Evolutionary conservation across 2,888 invertebrate genomes (phyloP), one percentile per base, ranked within the genome.

Genomic region (Patella pellucida): DNA sequence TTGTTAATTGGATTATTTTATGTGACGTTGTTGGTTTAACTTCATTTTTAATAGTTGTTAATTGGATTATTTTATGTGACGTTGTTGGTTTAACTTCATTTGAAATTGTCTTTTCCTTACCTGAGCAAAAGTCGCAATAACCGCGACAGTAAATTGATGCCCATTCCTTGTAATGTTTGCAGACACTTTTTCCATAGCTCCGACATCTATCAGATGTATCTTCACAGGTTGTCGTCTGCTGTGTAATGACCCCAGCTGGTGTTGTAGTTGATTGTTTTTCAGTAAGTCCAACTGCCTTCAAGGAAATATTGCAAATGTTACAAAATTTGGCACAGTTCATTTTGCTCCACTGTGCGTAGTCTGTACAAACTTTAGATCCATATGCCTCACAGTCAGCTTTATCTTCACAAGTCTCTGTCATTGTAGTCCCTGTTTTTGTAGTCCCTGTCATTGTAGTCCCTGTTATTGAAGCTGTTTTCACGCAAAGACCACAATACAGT

Each of bases 281-380:
- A 16, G 16, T 16, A 19, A 19, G 41, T 41, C 70, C 76, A 74
- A 41, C 41, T 41, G 41, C 41, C 41, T 41, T 41, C 41, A 41
- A 41, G 19, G 72, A 16, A 19, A 74, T 16, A 19, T 74, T 79
- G 76, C 86, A 85, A 23, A 83, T 54, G 72, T 83, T 83, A 78
- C 86, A 86, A 69, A 80, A 79, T 11, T 72, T 74, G 71, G 79
- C 76, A 76, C 86, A 86, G 73, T 85, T 78, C 27, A 71, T 69
- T 19, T 72, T 73, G 0, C 85, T 79, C 86, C 86, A 86, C 0
- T 77, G 76, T 51, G 73, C 73, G 68, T 84, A 85, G 14, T 78
- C 76, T 1, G 82, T 81, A 78, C 86, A 86, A 2, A 83, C 73
- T 51, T 71, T 75, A 14, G 73, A 73, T 11, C 81, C 84, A 50